Conservation (phyloP, 2,797 vertebrate species). For the Lophius americanus region DNA sequence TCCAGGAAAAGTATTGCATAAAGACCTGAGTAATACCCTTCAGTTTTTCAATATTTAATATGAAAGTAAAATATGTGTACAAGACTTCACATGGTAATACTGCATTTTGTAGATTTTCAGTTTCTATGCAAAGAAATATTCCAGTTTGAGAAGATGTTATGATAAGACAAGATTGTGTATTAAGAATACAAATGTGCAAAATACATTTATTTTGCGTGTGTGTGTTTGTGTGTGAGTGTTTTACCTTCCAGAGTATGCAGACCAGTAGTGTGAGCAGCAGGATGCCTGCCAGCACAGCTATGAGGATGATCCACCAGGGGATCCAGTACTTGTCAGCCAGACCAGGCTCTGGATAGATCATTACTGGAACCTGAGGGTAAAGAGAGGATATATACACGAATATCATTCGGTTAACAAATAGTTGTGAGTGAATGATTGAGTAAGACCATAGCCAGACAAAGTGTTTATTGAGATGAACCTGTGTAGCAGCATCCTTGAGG, state of each 20-base stretch:
- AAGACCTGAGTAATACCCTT: not conserved
- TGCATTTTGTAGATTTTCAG: too few species aligned
- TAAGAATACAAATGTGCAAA: not conserved
- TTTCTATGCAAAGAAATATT: too few species aligned
- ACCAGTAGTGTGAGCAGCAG: constrained; percentile 87
- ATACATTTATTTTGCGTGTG: not conserved
- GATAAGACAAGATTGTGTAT: not conserved
- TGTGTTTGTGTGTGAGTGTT: not conserved
- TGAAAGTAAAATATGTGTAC: too few species aligned
- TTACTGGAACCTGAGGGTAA: constrained; percentile 83
- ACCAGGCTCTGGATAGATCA: constrained; percentile 88
- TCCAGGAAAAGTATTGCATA: constrained; percentile 7
- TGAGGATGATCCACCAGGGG: constrained; percentile 93
- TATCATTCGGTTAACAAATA: not conserved
- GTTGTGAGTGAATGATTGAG: not conserved
- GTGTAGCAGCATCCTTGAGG: constrained; percentile 84
- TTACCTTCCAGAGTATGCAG: constrained; percentile 92
- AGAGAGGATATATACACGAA: not conserved
- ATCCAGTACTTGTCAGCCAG: constrained; percentile 81
- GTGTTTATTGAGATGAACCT: constrained; percentile 74
- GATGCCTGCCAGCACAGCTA: constrained; percentile 87
- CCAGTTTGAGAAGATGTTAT: not conserved
- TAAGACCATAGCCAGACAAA: not conserved
- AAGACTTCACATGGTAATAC: not conserved
- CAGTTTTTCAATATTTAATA: not conserved